These are phyloP conservation scores for Caranx melampygus DNA, from an alignment of 2,113 vertebrate genomes.

Conservation along the genomic window DNA sequence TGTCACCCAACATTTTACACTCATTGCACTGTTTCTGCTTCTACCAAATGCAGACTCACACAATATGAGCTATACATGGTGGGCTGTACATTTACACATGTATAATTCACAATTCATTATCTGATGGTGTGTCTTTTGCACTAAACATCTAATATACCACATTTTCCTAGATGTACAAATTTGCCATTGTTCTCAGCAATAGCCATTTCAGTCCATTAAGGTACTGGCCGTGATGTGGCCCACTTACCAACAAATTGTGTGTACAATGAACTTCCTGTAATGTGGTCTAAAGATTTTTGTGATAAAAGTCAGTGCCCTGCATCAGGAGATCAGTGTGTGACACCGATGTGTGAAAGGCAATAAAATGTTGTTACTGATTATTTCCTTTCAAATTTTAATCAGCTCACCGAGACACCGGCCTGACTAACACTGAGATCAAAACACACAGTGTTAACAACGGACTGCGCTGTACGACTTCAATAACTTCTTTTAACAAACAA, in stretches of 20 bases:
- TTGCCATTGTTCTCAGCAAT: neutral
- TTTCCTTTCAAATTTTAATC: too few species aligned
- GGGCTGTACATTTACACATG: neutral
- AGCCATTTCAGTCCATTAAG: too few species aligned
- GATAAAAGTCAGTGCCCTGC: neutral
- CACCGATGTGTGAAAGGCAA: too few species aligned
- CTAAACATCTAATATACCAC: neutral
- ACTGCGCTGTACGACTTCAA: neutral
- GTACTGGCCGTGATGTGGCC: too few species aligned
- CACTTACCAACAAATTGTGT: too few species aligned
- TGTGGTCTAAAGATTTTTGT: neutral
- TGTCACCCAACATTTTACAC: neutral
- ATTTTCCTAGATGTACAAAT: neutral
- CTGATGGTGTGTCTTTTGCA: neutral
- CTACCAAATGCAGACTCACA: neutral
- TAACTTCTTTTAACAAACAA: conserved; percentile 22
- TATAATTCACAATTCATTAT: neutral
- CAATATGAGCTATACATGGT: neutral
- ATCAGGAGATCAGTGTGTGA: too few species aligned
- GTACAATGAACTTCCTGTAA: neutral
- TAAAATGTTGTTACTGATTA: too few species aligned
- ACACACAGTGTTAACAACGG: conserved; percentile 16
- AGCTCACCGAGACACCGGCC: neutral
- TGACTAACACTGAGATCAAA: conserved; percentile 7
- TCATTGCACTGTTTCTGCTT: neutral